Conservation (phyloP, 2,113 vertebrate species). For the Xenopus borealis region DNA sequence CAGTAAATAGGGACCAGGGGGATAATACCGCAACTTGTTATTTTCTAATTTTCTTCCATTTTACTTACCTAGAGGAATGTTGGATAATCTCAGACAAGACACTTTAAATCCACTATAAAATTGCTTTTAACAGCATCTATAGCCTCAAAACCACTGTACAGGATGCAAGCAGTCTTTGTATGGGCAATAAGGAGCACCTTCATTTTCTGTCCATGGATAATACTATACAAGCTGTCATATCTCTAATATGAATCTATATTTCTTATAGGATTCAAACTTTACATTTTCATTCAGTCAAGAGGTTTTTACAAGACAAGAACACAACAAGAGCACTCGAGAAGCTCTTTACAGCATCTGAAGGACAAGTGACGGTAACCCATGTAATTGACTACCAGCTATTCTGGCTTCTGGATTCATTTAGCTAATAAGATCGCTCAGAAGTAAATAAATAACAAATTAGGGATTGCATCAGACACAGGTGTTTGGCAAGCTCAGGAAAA, state of each 20-base stretch:
- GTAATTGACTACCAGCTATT: slow-evolving; percentile 68
- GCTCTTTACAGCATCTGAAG: slow-evolving; percentile 50
- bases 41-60: too few species aligned
- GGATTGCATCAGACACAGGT: slow-evolving; percentile 76
- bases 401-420: slow-evolving; percentile 68
- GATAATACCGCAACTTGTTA: too few species aligned
- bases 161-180: too few species aligned
- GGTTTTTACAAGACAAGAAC: slow-evolving; percentile 40
- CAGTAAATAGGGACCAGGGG: too few species aligned
- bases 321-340: slow-evolving; percentile 49
- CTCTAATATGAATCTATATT: slow-evolving; percentile 40
- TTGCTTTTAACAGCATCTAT: too few species aligned
- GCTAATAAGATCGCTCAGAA: slow-evolving; percentile 76
- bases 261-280: slow-evolving; percentile 42
- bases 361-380: slow-evolving; percentile 56
- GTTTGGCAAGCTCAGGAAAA: slow-evolving; percentile 71
- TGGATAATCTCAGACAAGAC: too few species aligned
- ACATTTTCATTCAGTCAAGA: slow-evolving; percentile 43
- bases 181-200: too few species aligned
- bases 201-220: too few species aligned
- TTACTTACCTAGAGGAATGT: too few species aligned
- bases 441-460: slow-evolving; percentile 75
- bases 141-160: too few species aligned
- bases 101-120: too few species aligned
- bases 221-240: too few species aligned